Conservation (phyloP, 2,113 vertebrate genomes). For the Aviceda subcristata region DNA sequence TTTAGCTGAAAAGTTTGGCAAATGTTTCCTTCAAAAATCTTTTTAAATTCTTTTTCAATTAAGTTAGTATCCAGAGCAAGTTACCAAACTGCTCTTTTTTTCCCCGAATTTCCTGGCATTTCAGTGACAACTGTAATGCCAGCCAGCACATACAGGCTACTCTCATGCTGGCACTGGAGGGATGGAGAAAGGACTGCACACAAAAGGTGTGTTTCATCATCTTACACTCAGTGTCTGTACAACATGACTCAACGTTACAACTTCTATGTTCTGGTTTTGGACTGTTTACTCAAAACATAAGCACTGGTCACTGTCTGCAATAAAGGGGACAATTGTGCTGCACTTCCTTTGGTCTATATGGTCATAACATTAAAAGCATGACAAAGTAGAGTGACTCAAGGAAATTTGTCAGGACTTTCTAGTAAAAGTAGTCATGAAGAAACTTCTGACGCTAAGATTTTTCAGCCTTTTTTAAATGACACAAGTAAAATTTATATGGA, state of each 20-base stretch:
- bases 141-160: not conserved
- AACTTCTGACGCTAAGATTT: not conserved
- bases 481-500: not conserved
- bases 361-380: not conserved
- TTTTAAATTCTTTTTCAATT: not conserved
- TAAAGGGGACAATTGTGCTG: not conserved
- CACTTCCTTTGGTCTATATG: not conserved
- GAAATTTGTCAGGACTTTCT: conserved; percentile 32
- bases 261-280: not conserved
- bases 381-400: not conserved
- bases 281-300: not conserved
- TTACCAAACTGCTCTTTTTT: not conserved
- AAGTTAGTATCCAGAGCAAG: not conserved
- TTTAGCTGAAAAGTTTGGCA: not conserved
- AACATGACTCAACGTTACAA: not conserved
- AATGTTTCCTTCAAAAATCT: not conserved
- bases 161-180: not conserved
- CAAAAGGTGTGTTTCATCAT: not conserved
- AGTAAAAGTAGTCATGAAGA: conserved; percentile 24
- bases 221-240: not conserved
- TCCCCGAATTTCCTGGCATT: not conserved
- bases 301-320: not conserved
- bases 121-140: not conserved
- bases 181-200: not conserved
- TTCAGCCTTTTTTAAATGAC: not conserved